phyloP scores from a whole-genome alignment of 2,888 invertebrate genomes.

The Spodoptera littoralis region DNA sequence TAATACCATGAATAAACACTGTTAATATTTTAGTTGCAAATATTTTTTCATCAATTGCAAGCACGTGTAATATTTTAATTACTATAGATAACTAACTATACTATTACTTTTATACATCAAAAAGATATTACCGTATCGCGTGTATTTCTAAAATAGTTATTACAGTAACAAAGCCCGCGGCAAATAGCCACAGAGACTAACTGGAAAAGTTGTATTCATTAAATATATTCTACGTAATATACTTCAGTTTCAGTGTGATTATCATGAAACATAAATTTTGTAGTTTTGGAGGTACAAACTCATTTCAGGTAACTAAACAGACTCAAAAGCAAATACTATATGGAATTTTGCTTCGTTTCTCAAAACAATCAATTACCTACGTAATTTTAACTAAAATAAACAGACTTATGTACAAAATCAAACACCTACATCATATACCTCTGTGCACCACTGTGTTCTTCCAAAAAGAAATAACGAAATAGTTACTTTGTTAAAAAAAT shows the following conservation, averaged over 20 bases:
- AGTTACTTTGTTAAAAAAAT: too few relatives aligned
- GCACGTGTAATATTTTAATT: constrained; percentile 4
- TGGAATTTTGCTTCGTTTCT: too few relatives aligned
- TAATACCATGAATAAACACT: constrained; percentile 26
- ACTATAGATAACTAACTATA: constrained; percentile 14
- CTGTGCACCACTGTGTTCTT: too few relatives aligned
- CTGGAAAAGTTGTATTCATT: constrained; percentile 5
- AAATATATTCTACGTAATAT: constrained; percentile 5
- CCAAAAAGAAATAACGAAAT: too few relatives aligned
- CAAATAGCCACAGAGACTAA: constrained; percentile 5
- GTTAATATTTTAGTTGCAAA: constrained; percentile 19
- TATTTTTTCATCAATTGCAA: constrained; percentile 12
- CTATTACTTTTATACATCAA: constrained; percentile 11
- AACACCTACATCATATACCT: too few relatives aligned
- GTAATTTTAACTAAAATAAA: too few relatives aligned
- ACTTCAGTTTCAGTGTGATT: background rate
- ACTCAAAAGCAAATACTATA: too few relatives aligned
- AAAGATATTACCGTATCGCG: constrained; percentile 3
- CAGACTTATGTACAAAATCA: too few relatives aligned
- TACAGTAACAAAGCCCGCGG: constrained; percentile 13
- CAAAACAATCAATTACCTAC: too few relatives aligned
- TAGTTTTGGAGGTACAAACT: background rate
- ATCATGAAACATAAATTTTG: background rate
- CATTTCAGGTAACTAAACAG: background rate
- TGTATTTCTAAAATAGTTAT: constrained; percentile 18